A percentile compares a stretch with the other conserved stretches of the same genome.
These are phyloP conservation scores for Drosophila saltans DNA, from an alignment of 1,140 invertebrate genomes.

Conservation along the genomic window DNA sequence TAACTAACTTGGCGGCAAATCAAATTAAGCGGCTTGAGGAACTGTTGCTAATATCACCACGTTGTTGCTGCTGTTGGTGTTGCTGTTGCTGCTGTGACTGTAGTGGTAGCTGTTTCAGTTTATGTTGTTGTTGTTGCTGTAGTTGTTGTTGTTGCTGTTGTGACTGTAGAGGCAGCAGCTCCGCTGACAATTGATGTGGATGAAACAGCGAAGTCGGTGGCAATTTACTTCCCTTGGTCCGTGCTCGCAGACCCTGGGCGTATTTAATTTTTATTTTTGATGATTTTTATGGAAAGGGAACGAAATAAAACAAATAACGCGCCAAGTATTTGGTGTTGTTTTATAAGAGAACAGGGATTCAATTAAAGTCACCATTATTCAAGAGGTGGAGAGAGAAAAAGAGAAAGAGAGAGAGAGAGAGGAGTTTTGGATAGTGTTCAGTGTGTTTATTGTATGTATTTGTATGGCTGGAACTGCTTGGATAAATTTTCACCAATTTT, in stretches of 20 bases:
- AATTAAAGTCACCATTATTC: constrained; percentile 41
- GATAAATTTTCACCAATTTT: constrained; percentile 24
- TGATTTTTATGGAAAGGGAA: background rate
- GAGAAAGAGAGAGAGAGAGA: constrained; percentile 14
- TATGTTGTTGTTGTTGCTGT: constrained; percentile 31
- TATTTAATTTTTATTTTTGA: constrained; percentile 15
- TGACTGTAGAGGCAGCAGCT: constrained; percentile 58
- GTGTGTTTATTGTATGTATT: constrained; percentile 37
- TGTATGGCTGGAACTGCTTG: constrained; percentile 39
- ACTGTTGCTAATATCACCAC: constrained; percentile 77
- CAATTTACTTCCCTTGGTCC: constrained; percentile 64
- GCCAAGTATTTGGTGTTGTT: constrained; percentile 24
- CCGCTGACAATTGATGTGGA: constrained; percentile 37
- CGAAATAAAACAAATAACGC: constrained; percentile 38
- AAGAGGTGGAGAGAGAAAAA: background rate
- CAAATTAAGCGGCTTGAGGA: constrained; percentile 78
- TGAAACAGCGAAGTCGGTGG: constrained; percentile 53
- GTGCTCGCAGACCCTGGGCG: constrained; percentile 59
- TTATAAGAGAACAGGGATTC: constrained; percentile 47
- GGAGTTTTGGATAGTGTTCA: constrained; percentile 45
- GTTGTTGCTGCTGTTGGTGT: constrained; percentile 67
- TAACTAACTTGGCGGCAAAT: constrained; percentile 80
- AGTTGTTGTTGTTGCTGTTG: constrained; percentile 46
- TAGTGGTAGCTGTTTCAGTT: constrained; percentile 40
- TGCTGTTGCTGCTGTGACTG: constrained; percentile 47